Conservation (phyloP, 2,888 invertebrate genomes). For the Tolmerus cingulatus region DNA sequence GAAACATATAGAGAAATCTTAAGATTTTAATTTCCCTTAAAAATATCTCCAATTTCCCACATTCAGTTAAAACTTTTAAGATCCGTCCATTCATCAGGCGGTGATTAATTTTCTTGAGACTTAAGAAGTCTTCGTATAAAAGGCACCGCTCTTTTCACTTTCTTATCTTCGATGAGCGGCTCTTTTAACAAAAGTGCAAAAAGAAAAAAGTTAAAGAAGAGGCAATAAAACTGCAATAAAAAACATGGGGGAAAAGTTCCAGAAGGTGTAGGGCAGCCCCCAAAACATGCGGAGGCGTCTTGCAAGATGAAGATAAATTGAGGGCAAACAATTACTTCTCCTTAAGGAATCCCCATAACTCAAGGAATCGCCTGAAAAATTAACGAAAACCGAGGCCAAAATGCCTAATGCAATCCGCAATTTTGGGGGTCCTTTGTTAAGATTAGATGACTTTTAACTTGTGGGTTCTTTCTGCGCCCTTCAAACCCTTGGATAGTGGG, state of each 20-base stretch:
- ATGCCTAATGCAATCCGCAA: neutral
- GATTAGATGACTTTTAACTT: constrained; percentile 3
- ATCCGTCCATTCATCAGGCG: neutral
- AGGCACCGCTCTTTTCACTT: neutral
- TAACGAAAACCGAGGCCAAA: neutral
- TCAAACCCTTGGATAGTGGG: neutral
- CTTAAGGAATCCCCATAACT: neutral
- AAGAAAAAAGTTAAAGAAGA: neutral
- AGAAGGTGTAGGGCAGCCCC: neutral
- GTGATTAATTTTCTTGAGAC: neutral
- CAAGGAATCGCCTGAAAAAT: constrained; percentile 10
- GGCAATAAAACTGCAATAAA: constrained; percentile 5
- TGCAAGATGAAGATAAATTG: neutral
- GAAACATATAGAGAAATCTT: neutral
- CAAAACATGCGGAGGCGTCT: neutral
- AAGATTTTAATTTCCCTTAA: neutral
- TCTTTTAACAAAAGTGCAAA: neutral
- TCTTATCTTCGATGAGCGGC: neutral
- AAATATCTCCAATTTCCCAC: neutral
- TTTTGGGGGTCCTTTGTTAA: neutral
- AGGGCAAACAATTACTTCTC: neutral
- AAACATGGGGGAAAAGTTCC: neutral
- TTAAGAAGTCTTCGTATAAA: neutral
- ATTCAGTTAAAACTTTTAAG: neutral
- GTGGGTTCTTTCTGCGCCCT: neutral